Conservation (phyloP, 2,797 vertebrate genomes). For the Pangasius djambal region DNA sequence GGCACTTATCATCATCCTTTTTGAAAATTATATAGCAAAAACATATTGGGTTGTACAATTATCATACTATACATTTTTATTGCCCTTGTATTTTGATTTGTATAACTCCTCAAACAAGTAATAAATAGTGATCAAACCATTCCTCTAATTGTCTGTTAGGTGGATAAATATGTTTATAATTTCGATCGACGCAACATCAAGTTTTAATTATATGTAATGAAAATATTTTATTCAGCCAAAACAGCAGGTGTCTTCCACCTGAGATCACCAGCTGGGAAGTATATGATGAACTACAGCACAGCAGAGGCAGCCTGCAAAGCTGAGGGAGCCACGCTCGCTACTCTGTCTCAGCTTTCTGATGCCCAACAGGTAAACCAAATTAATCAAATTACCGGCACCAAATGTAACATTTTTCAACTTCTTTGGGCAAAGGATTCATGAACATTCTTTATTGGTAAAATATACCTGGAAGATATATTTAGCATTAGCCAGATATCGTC, state of each 20-base stretch:
- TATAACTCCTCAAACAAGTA: not conserved
- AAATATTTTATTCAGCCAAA: constrained; percentile 78
- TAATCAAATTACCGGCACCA: not conserved
- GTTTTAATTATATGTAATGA: not conserved
- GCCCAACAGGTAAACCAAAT: constrained; percentile 84
- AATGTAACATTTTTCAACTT: not conserved
- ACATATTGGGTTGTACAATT: not conserved
- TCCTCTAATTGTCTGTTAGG: not conserved
- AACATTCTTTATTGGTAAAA: not conserved
- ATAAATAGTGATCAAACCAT: not conserved
- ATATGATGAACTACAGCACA: constrained; percentile 83
- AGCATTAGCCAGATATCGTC: not conserved
- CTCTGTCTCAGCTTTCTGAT: constrained; percentile 82
- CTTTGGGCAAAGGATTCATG: not conserved
- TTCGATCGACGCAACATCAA: not conserved
- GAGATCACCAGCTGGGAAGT: constrained; percentile 81
- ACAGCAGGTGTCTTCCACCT: constrained; percentile 90
- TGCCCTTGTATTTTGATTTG: not conserved
- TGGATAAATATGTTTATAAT: not conserved
- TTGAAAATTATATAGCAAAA: not conserved
- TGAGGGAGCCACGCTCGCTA: constrained; percentile 83
- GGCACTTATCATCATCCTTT: not conserved
- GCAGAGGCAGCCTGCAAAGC: constrained; percentile 79
- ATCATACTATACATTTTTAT: not conserved
- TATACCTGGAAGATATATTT: not conserved